Evolutionary conservation across 2,113 vertebrate genomes (phyloP).

Genomic region (Phoxinus phoxinus): DNA sequence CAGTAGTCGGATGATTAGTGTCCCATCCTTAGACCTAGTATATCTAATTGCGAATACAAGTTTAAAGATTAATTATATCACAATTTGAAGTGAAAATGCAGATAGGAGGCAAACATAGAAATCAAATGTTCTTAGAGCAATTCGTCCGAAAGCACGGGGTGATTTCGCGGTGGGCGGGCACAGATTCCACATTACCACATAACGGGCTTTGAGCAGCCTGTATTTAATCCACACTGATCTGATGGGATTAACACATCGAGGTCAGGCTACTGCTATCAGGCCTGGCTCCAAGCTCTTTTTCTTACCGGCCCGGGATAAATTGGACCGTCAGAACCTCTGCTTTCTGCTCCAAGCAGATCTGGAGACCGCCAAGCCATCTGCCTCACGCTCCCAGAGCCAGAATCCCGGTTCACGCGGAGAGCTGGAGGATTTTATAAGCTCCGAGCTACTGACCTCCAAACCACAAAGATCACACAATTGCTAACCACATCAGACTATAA

Average conservation of each 20-base stretch:
- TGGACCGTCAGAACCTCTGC: constrained; percentile 18
- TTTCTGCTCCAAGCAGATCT: constrained; percentile 27
- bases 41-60: background rate
- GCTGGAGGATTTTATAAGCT: constrained; percentile 27
- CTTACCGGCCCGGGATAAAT: constrained; percentile 12
- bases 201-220: constrained; percentile 73
- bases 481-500: constrained; percentile 29
- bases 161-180: constrained; percentile 16
- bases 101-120: background rate
- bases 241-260: constrained; percentile 77
- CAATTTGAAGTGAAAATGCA: background rate
- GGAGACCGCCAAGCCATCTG: constrained; percentile 42
- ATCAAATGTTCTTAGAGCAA: background rate
- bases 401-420: background rate
- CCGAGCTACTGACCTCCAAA: constrained; percentile 28
- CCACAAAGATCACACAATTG: constrained; percentile 19
- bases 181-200: constrained; percentile 65
- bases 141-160: background rate
- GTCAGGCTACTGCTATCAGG: constrained; percentile 65
- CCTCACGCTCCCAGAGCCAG: constrained; percentile 23
- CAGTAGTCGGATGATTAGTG: background rate
- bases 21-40: background rate
- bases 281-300: constrained; percentile 23
- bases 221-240: constrained; percentile 78
- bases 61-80: background rate